Evolutionary conservation across 1,140 invertebrate genomes (phyloP), one percentile per base, ranked within the genome.

Genomic region (Chironomus striatipennis): DNA sequence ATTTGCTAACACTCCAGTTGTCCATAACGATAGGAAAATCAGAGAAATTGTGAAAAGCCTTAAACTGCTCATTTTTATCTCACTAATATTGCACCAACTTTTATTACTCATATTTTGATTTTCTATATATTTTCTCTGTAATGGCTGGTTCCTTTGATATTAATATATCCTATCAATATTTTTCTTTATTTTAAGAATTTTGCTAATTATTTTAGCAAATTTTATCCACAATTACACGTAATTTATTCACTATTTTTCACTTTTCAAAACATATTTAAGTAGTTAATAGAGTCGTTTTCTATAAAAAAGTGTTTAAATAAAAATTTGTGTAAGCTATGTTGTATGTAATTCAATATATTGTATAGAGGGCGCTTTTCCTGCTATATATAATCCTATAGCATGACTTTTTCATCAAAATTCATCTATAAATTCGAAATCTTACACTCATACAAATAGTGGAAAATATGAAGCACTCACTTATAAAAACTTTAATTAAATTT

Each of bases 21-120:
- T 70, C 65, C 17, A 70, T 70, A 70, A 6, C 8, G 18, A 7
- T 12, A 17, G 18, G 5, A 70, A 10, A 21, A 70, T 70, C 18
- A 70, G 18, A 5, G 65, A 18, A 21, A 70, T 9, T 10, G 65
- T 70, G 65, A 70, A 70, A 10, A 70, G 18, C 18, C 18, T 70
- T 57, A n/a, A 10, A n/a, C 12, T 57, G 47, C n/a, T 57, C 65
- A 21, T 18, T 70, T 70, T 70, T 17, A 70, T 70, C 65, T 17
- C 65, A 70, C 65, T 70, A 70, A 9, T 70, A 70, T 70, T 70
- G 65, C 65, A 70, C 65, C 65, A 70, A 21, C 10, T 70, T 70
- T 70, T 70, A 70, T 10, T 9, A 70, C 18, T 70, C 65, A 70
- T 70, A 18, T 70, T 70, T 20, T 7, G n/a, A 12, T 57, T 15